phyloP scores from a whole-genome alignment of 2,113 vertebrate species.

The Heterotis niloticus region DNA sequence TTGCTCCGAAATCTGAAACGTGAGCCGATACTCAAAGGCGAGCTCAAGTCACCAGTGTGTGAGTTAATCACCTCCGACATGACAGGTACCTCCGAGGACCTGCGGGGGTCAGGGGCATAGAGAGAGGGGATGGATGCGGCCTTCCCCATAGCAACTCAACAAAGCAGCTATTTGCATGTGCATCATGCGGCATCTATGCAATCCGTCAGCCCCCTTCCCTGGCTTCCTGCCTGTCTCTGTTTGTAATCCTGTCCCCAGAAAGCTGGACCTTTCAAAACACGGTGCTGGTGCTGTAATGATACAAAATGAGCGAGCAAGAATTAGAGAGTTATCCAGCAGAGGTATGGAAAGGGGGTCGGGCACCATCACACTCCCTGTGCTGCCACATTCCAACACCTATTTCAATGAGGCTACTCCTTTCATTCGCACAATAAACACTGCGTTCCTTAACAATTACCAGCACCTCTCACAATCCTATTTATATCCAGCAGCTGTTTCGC shows the following conservation, averaged over 20 bases:
- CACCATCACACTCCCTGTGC: constrained; percentile 14
- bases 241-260: constrained; percentile 38
- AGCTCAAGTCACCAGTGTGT: neutral
- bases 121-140: constrained; percentile 25
- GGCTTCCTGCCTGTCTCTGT: constrained; percentile 32
- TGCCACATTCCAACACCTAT: constrained; percentile 45
- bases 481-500: constrained; percentile 48
- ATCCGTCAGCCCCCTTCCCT: constrained; percentile 23
- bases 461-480: constrained; percentile 37
- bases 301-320: constrained; percentile 40
- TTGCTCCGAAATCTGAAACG: neutral
- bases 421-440: constrained; percentile 48
- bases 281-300: constrained; percentile 42
- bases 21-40: neutral
- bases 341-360: neutral
- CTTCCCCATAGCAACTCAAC: constrained; percentile 36
- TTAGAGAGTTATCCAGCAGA: constrained; percentile 37
- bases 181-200: constrained; percentile 45
- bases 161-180: constrained; percentile 24
- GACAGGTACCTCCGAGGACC: constrained; percentile 1
- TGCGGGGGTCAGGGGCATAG: constrained; percentile 18
- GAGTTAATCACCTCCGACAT: constrained; percentile 2
- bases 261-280: constrained; percentile 31
- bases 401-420: constrained; percentile 41
- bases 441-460: constrained; percentile 43